A percentile compares a stretch with the other conserved stretches of the same genome.
These are phyloP conservation scores for Bombus balteatus DNA, from an alignment of 1,140 invertebrate species.

Conservation along the genomic window DNA sequence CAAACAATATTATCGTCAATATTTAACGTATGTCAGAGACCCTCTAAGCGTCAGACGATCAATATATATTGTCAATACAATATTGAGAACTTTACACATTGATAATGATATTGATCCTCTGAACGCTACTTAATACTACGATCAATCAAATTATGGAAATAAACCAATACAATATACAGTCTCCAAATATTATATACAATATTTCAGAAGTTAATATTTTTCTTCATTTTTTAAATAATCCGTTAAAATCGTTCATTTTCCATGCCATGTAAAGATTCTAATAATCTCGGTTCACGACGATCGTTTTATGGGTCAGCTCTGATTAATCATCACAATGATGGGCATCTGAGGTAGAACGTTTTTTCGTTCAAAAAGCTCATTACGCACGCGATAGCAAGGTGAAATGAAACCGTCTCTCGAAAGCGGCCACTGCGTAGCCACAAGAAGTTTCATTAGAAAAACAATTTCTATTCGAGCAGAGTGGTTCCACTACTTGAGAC, in stretches of 20 bases:
- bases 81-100: no score
- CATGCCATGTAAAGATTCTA: background rate
- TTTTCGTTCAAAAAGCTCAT: constrained; percentile 35
- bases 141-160: background rate
- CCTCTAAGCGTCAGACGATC: no score
- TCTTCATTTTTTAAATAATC: background rate
- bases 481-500: constrained; percentile 15
- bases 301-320: background rate
- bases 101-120: no score
- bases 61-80: no score
- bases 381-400: constrained; percentile 8
- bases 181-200: no score
- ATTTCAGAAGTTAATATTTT: background rate
- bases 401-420: constrained; percentile 32
- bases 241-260: background rate
- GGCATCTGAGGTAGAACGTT: background rate
- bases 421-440: background rate
- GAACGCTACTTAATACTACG: no score
- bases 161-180: background rate
- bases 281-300: background rate
- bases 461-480: constrained; percentile 23
- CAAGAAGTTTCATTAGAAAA: constrained; percentile 34
- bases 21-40: no score
- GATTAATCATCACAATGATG: constrained; percentile 18
- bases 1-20: no score